Evolutionary conservation across 2,888 invertebrate species (phyloP).

Genomic region (Synanthedon andrenaeformis): DNA sequence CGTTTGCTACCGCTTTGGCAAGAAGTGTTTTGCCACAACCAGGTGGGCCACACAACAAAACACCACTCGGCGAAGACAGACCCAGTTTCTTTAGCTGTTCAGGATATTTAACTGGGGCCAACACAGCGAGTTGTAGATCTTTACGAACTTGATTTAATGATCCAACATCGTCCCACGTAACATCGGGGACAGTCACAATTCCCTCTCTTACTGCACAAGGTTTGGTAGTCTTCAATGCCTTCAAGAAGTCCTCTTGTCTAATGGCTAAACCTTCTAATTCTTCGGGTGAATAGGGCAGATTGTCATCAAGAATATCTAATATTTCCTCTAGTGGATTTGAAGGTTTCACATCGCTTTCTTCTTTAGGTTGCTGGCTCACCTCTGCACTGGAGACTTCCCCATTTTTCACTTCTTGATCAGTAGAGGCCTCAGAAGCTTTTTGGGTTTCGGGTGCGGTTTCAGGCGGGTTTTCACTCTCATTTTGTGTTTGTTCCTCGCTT

Average conservation of each 20-base stretch:
- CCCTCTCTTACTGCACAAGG: slow-evolving; percentile 97
- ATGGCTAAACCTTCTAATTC: slow-evolving; percentile 76
- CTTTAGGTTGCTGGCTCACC: slow-evolving; percentile 9
- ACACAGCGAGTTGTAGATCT: slow-evolving; percentile 89
- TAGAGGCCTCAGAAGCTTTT: slow-evolving; percentile 13
- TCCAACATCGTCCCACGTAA: slow-evolving; percentile 97
- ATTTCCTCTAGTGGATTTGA: slow-evolving; percentile 60
- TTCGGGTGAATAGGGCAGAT: slow-evolving; percentile 71
- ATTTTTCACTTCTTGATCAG: slow-evolving; percentile 17
- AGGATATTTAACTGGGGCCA: slow-evolving; percentile 91
- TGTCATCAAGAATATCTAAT: slow-evolving; percentile 75
- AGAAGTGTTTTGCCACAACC: slow-evolving; percentile 96
- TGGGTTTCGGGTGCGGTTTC: slow-evolving; percentile 12
- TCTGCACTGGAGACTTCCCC: background rate
- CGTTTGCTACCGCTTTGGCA: slow-evolving; percentile 98
- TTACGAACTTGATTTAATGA: slow-evolving; percentile 89
- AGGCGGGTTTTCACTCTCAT: slow-evolving; percentile 15
- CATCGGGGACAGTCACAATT: slow-evolving; percentile 96
- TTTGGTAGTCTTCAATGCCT: slow-evolving; percentile 84
- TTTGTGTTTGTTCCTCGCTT: slow-evolving; percentile 20
- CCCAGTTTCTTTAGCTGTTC: slow-evolving; percentile 84
- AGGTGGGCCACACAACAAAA: slow-evolving; percentile 96
- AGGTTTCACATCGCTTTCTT: slow-evolving; percentile 14
- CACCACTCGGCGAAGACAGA: slow-evolving; percentile 85
- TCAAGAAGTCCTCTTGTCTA: slow-evolving; percentile 80